Evolutionary conservation across 2,113 vertebrate species (phyloP), one percentile per base, ranked within the genome.

Genomic region (Cinclus cinclus): DNA sequence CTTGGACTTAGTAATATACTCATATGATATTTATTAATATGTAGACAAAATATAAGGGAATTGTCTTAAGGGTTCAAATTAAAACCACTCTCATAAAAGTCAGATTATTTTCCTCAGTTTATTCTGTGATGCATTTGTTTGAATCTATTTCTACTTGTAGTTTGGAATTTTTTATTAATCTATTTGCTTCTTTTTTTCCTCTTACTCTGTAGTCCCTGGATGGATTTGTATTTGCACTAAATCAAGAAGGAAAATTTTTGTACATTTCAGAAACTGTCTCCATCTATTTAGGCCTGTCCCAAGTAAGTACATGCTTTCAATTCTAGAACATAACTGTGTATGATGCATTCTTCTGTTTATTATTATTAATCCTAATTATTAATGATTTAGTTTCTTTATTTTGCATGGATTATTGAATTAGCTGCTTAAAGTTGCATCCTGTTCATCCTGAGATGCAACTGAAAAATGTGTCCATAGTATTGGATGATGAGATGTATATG

Each of bases 221-320:
- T 98, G 99, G 99, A 97, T 99, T 99, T 97, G 98, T 99, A 98
- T 99, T 99, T 99, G 99, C 99, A 99, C 98, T 99, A 99, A 99
- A 99, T 98, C 99, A 99, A 98, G 99, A 99, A 98, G 99, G 99
- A 97, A 99, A 99, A 95, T 99, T 99, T 98, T 98, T 99, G 92
- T 99, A 99, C 98, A 99, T 99, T 98, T 99, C 99, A 6, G 99
- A 99, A 98, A 99, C 99, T 15, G 99, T 99, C 95, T 99, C 99
- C 98, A 99, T 99, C 98, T 99, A 99, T 98, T 98, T 99, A 98
- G 99, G 99, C 83, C 98, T 99, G 97, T 99, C 99, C 77, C 99
- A 99, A 98, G 99, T 99, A 98, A 99, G 99, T 98, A 91, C 81
- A 91, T 50, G 67, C 56, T 97, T 97, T 93, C 28, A 16, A 83